Evolutionary conservation across 2,797 vertebrate genomes (phyloP).

Genomic region (Spinus olivaceus): DNA sequence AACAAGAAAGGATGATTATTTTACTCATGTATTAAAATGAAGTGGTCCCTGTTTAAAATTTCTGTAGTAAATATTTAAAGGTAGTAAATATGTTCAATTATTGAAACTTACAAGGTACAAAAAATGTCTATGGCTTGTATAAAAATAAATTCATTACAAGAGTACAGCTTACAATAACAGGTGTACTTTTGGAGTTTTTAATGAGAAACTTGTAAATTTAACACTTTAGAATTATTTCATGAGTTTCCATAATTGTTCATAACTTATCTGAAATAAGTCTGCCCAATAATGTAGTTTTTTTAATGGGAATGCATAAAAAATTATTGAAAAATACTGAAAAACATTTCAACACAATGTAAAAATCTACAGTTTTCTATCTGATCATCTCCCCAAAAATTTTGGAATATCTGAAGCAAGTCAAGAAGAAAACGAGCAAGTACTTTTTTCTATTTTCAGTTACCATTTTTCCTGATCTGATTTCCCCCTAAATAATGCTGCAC

Average conservation of each 20-base stretch:
- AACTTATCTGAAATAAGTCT: not conserved
- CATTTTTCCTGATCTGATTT: not conserved
- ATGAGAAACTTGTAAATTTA: not conserved
- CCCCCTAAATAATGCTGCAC: not conserved
- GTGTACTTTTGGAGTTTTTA: not conserved
- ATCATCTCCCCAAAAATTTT: not conserved
- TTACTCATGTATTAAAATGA: not conserved
- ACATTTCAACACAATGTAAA: not conserved
- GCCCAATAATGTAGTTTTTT: not conserved
- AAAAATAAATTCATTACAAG: not conserved
- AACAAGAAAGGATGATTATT: not conserved
- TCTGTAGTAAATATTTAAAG: not conserved
- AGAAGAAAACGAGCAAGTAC: not conserved
- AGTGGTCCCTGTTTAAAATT: not conserved
- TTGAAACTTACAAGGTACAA: not conserved
- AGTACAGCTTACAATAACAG: not conserved
- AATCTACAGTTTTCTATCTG: not conserved
- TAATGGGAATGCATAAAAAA: not conserved
- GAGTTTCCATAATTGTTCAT: not conserved
- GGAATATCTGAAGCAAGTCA: not conserved
- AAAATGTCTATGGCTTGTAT: not conserved
- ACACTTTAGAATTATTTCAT: not conserved
- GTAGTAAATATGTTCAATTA: not conserved
- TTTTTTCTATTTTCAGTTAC: not conserved
- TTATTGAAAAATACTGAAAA: not conserved